Evolutionary conservation across 2,888 invertebrate genomes (phyloP).

Genomic region (Rhingia campestris): DNA sequence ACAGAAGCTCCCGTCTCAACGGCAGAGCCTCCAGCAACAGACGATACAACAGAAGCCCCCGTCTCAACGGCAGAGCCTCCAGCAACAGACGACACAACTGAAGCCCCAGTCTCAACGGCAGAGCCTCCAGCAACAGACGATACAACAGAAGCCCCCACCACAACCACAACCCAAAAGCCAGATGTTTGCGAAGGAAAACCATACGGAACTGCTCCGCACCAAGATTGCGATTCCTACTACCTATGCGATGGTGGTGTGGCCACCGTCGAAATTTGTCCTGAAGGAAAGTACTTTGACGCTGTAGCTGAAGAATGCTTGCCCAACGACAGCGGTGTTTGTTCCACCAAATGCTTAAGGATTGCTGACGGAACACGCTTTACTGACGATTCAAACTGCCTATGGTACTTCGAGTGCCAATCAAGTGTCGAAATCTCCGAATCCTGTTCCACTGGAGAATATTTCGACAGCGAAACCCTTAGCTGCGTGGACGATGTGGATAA

Average conservation of each 20-base stretch:
- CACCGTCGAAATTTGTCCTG: slow-evolving; percentile 75
- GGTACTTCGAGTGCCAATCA: slow-evolving; percentile 23
- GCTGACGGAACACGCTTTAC: slow-evolving; percentile 29
- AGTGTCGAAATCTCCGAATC: slow-evolving; percentile 2
- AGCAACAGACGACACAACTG: slow-evolving; percentile 55
- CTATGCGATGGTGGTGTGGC: slow-evolving; percentile 75
- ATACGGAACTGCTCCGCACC: slow-evolving; percentile 62
- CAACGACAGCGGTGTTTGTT: slow-evolving; percentile 18
- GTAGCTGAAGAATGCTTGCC: slow-evolving; percentile 45
- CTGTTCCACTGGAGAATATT: slow-evolving; percentile 31
- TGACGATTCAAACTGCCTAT: slow-evolving; percentile 16
- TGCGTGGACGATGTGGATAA: slow-evolving; percentile 33
- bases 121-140: not conserved
- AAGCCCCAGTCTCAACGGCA: slow-evolving; percentile 6
- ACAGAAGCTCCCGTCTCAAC: slow-evolving; percentile 14
- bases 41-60: slow-evolving; percentile 40
- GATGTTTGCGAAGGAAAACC: slow-evolving; percentile 31
- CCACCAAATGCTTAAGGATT: not conserved
- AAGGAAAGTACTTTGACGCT: slow-evolving; percentile 75
- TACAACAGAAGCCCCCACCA: not conserved
- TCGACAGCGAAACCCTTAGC: slow-evolving; percentile 3
- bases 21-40: not conserved
- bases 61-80: not conserved
- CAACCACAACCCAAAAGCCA: slow-evolving; percentile 3
- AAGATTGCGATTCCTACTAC: slow-evolving; percentile 76